Conservation (phyloP, 53 echinoderm and acorn worm species). For the Mesocentrotus franciscanus region DNA sequence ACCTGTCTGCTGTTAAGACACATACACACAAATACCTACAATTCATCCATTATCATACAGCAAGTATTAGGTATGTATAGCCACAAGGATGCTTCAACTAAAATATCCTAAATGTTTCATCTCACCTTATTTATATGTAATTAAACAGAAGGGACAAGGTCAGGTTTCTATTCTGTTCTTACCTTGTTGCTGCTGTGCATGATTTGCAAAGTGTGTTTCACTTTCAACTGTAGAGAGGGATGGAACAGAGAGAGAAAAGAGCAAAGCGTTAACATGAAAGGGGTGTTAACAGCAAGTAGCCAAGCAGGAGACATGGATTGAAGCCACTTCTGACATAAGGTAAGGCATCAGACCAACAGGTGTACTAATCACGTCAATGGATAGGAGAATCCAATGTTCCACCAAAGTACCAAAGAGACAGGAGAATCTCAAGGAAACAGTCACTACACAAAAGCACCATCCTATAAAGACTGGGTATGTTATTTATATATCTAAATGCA, state of each 20-base stretch:
- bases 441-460: not conserved
- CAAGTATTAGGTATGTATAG: not conserved
- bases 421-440: not conserved
- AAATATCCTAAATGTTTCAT: not conserved
- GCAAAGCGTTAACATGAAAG: constrained; percentile 18
- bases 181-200: constrained; percentile 67
- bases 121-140: not conserved
- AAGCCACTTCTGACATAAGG: not conserved
- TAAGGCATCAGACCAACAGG: not conserved
- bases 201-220: constrained; percentile 58
- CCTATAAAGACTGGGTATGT: not conserved
- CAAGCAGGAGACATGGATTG: not conserved
- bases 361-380: not conserved
- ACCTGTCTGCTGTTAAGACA: not conserved
- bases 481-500: not conserved
- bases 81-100: not conserved
- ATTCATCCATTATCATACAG: not conserved
- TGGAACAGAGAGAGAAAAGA: constrained; percentile 23
- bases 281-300: constrained; percentile 2
- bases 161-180: constrained; percentile 1
- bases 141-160: not conserved
- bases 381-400: not conserved
- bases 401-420: not conserved
- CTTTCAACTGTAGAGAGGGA: constrained; percentile 47
- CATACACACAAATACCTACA: not conserved